Conservation (phyloP, 2,113 vertebrate genomes). For the Condylura cristata region DNA sequence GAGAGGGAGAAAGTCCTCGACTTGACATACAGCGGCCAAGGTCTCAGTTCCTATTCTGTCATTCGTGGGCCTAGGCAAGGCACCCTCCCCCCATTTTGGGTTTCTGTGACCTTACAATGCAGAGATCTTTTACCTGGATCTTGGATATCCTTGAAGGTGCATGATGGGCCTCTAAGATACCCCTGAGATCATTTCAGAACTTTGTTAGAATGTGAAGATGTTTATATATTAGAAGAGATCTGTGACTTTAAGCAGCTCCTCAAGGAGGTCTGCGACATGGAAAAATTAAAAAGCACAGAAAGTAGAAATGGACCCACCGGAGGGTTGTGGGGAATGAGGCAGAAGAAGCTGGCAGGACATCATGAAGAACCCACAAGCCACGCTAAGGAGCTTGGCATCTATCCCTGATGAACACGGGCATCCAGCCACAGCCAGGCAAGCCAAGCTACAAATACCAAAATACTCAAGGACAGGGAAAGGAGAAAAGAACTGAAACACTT, state of each 20-base stretch:
- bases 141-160: neutral
- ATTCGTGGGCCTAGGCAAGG: too few relatives aligned
- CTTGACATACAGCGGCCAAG: neutral
- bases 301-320: neutral
- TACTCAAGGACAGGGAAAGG: neutral
- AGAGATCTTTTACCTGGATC: neutral
- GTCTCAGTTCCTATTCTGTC: neutral
- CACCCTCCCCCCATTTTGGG: too few relatives aligned
- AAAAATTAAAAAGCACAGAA: neutral
- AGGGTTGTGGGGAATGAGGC: neutral
- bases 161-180: neutral
- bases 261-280: neutral
- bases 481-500: neutral
- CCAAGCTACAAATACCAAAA: neutral
- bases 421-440: neutral
- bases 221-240: neutral
- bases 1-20: too few relatives aligned
- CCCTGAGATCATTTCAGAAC: neutral
- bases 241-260: neutral
- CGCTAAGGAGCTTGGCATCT: accelerated
- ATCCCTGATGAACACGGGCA: neutral
- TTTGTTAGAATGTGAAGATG: neutral
- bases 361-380: accelerated
- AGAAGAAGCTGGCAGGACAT: neutral
- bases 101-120: too few relatives aligned